phyloP scores from a whole-genome alignment of 2,888 invertebrate species.

The Polydrusus cervinus region DNA sequence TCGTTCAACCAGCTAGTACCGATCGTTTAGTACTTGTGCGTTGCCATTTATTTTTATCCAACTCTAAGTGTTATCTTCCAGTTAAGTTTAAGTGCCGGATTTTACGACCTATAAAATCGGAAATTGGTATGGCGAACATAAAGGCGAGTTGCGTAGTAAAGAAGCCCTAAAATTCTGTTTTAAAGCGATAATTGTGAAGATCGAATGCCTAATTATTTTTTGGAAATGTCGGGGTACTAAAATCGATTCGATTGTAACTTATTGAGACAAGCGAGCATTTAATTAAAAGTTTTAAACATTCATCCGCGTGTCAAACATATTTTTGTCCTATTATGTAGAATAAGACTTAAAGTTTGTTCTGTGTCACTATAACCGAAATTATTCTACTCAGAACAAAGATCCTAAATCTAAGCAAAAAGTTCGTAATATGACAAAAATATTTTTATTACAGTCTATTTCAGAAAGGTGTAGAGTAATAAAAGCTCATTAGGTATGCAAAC shows the following conservation, averaged over 20 bases:
- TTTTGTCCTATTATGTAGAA: too few species aligned
- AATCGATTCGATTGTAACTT: constrained; percentile 1
- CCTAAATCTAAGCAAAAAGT: too few species aligned
- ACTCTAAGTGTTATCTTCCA: constrained; percentile 47
- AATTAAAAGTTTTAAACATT: not conserved
- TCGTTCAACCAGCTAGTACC: constrained; percentile 50
- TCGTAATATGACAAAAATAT: too few species aligned
- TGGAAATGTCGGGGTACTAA: constrained; percentile 18
- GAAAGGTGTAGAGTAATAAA: too few species aligned
- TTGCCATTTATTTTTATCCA: constrained; percentile 52
- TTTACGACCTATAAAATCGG: constrained; percentile 54
- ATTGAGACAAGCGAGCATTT: not conserved
- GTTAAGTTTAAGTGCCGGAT: constrained; percentile 52
- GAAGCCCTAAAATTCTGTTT: constrained; percentile 51
- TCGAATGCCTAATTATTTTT: constrained; percentile 44
- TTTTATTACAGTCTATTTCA: too few species aligned
- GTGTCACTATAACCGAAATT: too few species aligned
- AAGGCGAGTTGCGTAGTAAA: constrained; percentile 50
- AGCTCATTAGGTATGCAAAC: too few species aligned
- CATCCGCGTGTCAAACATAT: too few species aligned
- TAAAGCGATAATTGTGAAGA: constrained; percentile 50
- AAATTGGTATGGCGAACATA: constrained; percentile 51
- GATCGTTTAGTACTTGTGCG: constrained; percentile 48
- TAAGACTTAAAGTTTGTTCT: too few species aligned
- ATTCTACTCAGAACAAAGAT: too few species aligned